Evolutionary conservation across 1,140 invertebrate species (phyloP).

Genomic region (Cotesia chilonis): DNA sequence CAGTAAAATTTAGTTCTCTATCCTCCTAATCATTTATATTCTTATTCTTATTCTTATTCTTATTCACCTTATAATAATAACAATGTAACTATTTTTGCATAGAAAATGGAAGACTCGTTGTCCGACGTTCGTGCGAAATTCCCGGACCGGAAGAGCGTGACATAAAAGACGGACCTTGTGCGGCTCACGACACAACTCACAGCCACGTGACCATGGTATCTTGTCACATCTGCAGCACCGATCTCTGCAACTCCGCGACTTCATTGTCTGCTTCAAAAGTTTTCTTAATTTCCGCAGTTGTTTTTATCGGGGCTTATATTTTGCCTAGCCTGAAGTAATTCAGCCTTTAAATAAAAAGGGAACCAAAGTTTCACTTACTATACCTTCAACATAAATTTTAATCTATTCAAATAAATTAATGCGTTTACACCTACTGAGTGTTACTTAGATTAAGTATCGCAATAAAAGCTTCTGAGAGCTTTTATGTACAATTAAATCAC

Average conservation of each 20-base stretch:
- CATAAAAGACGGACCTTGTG: conserved; percentile 64
- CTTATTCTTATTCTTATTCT: too few species aligned
- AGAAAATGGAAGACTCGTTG: conserved; percentile 64
- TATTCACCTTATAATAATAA: not conserved
- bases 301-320: conserved; percentile 36
- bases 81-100: conserved; percentile 39
- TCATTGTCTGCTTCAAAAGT: conserved; percentile 49
- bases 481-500: too few species aligned
- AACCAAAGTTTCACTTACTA: not conserved
- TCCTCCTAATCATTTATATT: too few species aligned
- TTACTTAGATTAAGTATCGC: too few species aligned
- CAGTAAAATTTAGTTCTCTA: too few species aligned
- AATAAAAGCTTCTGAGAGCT: too few species aligned
- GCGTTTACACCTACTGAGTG: too few species aligned
- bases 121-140: conserved; percentile 68
- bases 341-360: conserved; percentile 3
- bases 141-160: conserved; percentile 65
- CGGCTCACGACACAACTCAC: conserved; percentile 57
- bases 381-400: not conserved
- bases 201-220: conserved; percentile 67
- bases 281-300: conserved; percentile 36
- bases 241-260: conserved; percentile 68
- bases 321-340: conserved; percentile 24
- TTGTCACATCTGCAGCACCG: conserved; percentile 65
- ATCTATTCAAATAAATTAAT: not conserved